Percentiles rank a stretch among this genome's conserved stretches.
Conservation (phyloP, 2,888 invertebrate genomes). For the Coremacera marginata region DNA sequence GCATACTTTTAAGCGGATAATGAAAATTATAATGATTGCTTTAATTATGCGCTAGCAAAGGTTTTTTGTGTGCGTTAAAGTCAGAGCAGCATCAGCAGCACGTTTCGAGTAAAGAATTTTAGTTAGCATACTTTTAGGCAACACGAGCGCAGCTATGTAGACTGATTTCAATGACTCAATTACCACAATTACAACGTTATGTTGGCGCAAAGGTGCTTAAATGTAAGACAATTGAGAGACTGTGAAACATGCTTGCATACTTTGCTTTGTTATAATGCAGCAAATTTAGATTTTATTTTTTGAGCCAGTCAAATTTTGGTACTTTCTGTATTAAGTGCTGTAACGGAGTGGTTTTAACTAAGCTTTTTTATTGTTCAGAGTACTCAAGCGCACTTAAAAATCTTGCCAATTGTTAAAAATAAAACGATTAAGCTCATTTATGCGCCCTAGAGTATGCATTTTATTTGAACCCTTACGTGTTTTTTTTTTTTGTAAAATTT, state of each 20-base stretch:
- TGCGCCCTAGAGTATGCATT: neutral
- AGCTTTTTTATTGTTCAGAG: neutral
- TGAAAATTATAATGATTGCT: conserved; percentile 32
- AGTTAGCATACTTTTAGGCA: neutral
- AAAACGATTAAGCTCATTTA: neutral
- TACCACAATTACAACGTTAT: too few relatives aligned
- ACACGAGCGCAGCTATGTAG: neutral
- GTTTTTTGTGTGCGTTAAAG: neutral
- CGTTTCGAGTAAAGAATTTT: neutral
- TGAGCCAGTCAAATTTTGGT: too few relatives aligned
- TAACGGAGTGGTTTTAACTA: neutral
- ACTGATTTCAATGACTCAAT: too few relatives aligned
- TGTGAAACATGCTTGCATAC: neutral
- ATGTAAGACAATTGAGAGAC: neutral
- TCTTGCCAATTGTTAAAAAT: neutral
- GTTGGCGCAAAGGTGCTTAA: neutral
- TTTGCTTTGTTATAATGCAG: neutral
- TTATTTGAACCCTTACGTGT: too few relatives aligned
- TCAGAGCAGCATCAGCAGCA: neutral
- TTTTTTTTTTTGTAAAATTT: too few relatives aligned
- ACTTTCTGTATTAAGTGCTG: neutral
- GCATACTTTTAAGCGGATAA: conserved; percentile 39
- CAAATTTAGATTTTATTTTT: too few relatives aligned
- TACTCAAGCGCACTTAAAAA: neutral
- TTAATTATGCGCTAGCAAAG: conserved; percentile 25